Evolutionary conservation across 2,888 invertebrate species (phyloP), one percentile per base, ranked within the genome.

Genomic region (Melanostoma scalare): DNA sequence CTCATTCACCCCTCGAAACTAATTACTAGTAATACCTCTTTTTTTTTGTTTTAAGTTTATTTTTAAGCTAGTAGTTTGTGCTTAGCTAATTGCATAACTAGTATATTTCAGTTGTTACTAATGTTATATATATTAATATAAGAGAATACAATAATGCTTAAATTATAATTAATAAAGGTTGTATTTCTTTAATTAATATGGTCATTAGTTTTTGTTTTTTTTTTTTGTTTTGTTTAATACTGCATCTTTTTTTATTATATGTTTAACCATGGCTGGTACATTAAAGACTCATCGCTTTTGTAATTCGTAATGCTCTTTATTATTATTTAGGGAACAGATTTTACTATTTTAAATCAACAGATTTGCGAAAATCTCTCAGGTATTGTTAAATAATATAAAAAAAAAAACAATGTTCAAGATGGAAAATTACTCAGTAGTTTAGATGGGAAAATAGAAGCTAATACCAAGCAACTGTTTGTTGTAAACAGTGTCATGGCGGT

Each of bases 91-190:
- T 58, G 36, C 56, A 73, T n/a, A 36, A 48, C 63, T 65, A 68
- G 61, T 73, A 72, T 74, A 67, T 68, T 77, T 84, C 48, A 78
- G 65, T 79, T 79, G 79, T 84, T 84, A 84, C 84, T 84, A 84
- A 79, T 84, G 72, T 84, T 42, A 67, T 52, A 42, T 5, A 31
- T 71, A 69, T 52, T 52, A 72, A 67, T 84, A 30, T 78, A 74
- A 79, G 77, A 55, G 9, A 52, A 71, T 40, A 75, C 42, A 65
- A 46, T 53, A 65, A 67, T 77, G 60, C 61, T 73, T 48, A 61
- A 77, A 67, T 63, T 78, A 73, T 52, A 48, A 68, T 35, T 50
- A 84, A 84, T 84, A 84, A 84, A 84, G 79, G 74, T 69, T 78
- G 82, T 77, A 81, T 77, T 77, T 77, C 67, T 69, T 78, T 78